Conservation (phyloP, 2,888 invertebrate genomes). For the Thysanoteuthis rhombus region DNA sequence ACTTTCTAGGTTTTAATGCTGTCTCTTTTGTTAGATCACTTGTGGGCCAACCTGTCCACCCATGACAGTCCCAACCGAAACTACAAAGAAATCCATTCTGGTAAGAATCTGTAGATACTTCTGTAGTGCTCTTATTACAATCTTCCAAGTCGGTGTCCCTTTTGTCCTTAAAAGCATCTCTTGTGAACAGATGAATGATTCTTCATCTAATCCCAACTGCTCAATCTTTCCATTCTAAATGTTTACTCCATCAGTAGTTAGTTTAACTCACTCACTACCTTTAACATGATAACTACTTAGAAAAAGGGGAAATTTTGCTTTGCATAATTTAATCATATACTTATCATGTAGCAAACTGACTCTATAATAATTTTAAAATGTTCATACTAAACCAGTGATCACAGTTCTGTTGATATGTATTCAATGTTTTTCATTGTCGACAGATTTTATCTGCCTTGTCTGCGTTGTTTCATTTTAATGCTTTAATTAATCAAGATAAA, state of each 20-base stretch:
- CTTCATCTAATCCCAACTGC: neutral
- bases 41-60: slow-evolving; percentile 20
- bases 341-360: neutral
- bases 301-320: neutral
- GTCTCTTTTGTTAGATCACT: neutral
- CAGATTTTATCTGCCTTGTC: too few species aligned
- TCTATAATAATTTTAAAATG: neutral
- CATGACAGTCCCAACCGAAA: slow-evolving; percentile 17
- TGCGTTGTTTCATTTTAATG: too few species aligned
- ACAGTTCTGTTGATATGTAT: neutral
- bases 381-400: neutral
- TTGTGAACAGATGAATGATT: neutral
- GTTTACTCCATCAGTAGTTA: neutral
- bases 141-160: neutral
- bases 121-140: neutral
- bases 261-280: neutral
- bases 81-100: slow-evolving; percentile 19
- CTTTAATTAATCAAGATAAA: too few species aligned
- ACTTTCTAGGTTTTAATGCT: neutral
- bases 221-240: neutral
- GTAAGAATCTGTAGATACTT: slow-evolving; percentile 16
- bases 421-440: too few species aligned
- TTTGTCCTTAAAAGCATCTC: neutral
- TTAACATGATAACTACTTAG: neutral
- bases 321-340: neutral